Evolutionary conservation across 1,140 invertebrate genomes (phyloP).

Genomic region (Battus philenor): DNA sequence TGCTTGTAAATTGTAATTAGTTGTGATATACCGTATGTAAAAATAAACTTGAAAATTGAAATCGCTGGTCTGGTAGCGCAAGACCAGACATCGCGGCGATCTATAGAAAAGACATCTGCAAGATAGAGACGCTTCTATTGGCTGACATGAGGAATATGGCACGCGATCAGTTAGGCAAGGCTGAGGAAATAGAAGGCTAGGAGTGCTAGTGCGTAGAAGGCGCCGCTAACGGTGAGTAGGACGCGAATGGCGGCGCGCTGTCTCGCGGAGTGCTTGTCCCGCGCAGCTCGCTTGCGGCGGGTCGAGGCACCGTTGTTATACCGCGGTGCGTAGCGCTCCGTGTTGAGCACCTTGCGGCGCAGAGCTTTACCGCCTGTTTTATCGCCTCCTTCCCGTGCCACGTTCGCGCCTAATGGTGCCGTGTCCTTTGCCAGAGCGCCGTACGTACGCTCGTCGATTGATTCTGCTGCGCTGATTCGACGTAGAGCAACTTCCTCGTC

Average conservation of each 20-base stretch:
- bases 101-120: too few relatives aligned
- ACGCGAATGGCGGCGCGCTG: constrained; percentile 31
- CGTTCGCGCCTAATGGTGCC: constrained; percentile 20
- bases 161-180: constrained; percentile 30
- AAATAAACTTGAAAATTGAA: not conserved
- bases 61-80: too few relatives aligned
- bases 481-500: constrained; percentile 25
- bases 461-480: constrained; percentile 15
- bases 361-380: constrained; percentile 16
- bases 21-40: not conserved
- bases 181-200: constrained; percentile 58
- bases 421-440: constrained; percentile 20
- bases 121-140: too few relatives aligned
- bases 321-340: constrained; percentile 30
- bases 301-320: constrained; percentile 1
- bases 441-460: constrained; percentile 24
- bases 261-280: constrained; percentile 15
- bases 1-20: too few relatives aligned
- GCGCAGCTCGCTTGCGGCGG: constrained; percentile 7
- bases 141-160: constrained; percentile 18
- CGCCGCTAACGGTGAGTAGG: constrained; percentile 36
- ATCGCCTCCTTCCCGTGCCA: constrained; percentile 14
- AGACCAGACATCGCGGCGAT: constrained; percentile 8
- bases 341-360: constrained; percentile 29
- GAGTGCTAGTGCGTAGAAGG: constrained; percentile 44